Conservation (phyloP, 2,888 invertebrate species). For the Eupithecia pulchellata region DNA sequence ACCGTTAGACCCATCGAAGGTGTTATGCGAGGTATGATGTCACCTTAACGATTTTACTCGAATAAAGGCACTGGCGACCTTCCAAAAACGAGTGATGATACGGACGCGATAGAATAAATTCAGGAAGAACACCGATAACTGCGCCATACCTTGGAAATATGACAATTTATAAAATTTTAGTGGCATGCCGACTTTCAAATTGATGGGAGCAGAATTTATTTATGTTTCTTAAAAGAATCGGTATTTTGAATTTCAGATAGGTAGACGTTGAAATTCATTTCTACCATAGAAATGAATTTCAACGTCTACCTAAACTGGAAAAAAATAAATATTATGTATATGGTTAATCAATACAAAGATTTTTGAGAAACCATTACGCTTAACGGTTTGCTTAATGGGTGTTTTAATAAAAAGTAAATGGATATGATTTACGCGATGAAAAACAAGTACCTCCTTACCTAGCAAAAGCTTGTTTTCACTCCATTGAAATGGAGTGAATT, state of each 20-base stretch:
- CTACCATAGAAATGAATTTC: too few relatives aligned
- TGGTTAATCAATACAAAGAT: too few relatives aligned
- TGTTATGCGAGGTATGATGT: background rate
- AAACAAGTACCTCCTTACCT: too few relatives aligned
- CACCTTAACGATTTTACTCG: background rate
- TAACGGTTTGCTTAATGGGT: too few relatives aligned
- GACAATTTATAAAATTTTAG: constrained; percentile 27
- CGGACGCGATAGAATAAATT: constrained; percentile 32
- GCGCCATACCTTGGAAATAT: constrained; percentile 23
- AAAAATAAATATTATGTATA: too few relatives aligned
- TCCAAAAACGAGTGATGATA: constrained; percentile 34
- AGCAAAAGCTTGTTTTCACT: too few relatives aligned
- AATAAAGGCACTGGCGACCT: constrained; percentile 17
- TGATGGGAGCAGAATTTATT: background rate
- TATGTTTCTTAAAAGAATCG: constrained; percentile 3
- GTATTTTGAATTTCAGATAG: background rate
- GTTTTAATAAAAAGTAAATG: too few relatives aligned
- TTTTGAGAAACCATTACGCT: too few relatives aligned
- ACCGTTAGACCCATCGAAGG: too few relatives aligned
- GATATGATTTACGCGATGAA: too few relatives aligned
- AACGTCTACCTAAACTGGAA: too few relatives aligned
- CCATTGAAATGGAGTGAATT: too few relatives aligned
- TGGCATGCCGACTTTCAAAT: constrained; percentile 10
- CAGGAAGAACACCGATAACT: constrained; percentile 25
- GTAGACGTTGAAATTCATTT: background rate